Base-by-base conservation (phyloP, 2,888 invertebrate species). In the Agrotis ipsilon region DNA sequence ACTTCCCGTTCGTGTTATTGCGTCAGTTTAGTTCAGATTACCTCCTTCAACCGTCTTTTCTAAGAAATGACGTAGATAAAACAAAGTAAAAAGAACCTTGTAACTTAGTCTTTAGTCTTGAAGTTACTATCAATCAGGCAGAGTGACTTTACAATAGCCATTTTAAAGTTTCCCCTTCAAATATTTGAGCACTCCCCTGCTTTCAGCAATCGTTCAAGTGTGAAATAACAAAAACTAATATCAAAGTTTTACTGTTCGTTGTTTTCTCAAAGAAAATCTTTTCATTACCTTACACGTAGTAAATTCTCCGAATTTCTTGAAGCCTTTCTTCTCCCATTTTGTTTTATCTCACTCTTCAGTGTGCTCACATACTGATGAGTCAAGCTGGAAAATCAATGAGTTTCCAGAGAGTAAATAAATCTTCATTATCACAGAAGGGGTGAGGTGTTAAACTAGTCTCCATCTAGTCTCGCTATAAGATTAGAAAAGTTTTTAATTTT, bases 201-300 rank as follows among this genome's bases (percentile, higher is more conserved):
- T 46, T 52, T 43, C 43, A 54, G 54, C 46, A 76, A 66, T 52
- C 61, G 62, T 68, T 76, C 67, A 57, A 68, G 43, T 68, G 67
- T 80, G 72, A 80, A 79, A 75, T 78, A 79, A 78, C 75, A 79
- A 79, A 80, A 78, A 80, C 80, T 72, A 68, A 78, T 80, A 78
- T 78, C 67, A 27, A 79, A 79, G 67, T 80, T 78, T 76, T 68
- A 79, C 80, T 49, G 69, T 24, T 72, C 45, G n/a, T 54, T 80
- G 80, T 80, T 71, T 75, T 72, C 64, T 72, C 58, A 48, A 79
- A 76, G 64, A 72, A 62, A 71, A 80, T 75, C 66, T 68, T 57
- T 78, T 80, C 54, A 78, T 78, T 81, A 80, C 74, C 60, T 66
- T 54, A 63, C 74, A 81, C 66, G 71, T 55, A 67, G 69, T 62